Conservation (phyloP, 2,888 invertebrate species). For the Linnaemya vulpina region DNA sequence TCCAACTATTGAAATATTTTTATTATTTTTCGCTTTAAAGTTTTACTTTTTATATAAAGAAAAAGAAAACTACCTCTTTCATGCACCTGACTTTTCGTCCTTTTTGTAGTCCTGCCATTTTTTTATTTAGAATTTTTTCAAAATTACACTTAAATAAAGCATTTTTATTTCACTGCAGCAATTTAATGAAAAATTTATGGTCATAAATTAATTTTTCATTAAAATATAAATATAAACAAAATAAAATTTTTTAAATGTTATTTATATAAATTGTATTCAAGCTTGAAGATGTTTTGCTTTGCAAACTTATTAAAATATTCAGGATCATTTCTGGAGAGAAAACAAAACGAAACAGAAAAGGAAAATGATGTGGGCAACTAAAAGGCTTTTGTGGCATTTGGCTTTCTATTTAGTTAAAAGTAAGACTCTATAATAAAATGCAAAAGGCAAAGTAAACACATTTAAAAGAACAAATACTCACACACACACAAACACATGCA, state of each 20-base stretch:
- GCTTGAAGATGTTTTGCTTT: neutral
- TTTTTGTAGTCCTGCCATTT: too few species aligned
- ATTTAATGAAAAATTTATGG: too few species aligned
- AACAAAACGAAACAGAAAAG: neutral
- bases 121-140: too few species aligned
- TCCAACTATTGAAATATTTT: too few species aligned
- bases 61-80: too few species aligned
- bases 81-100: too few species aligned
- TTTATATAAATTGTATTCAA: neutral
- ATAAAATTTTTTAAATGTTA: neutral
- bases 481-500: neutral
- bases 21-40: too few species aligned
- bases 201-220: neutral
- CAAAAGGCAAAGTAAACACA: neutral
- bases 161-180: too few species aligned
- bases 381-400: slow-evolving; percentile 26
- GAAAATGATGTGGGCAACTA: slow-evolving; percentile 17
- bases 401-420: slow-evolving; percentile 22
- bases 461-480: neutral
- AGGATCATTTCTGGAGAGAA: slow-evolving; percentile 32
- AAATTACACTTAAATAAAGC: too few species aligned
- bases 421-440: slow-evolving; percentile 29
- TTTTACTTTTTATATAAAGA: too few species aligned
- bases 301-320: slow-evolving; percentile 54
- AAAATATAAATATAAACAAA: neutral